phyloP scores from a whole-genome alignment of 2,113 vertebrate species.

The Alexandromys fortis region DNA sequence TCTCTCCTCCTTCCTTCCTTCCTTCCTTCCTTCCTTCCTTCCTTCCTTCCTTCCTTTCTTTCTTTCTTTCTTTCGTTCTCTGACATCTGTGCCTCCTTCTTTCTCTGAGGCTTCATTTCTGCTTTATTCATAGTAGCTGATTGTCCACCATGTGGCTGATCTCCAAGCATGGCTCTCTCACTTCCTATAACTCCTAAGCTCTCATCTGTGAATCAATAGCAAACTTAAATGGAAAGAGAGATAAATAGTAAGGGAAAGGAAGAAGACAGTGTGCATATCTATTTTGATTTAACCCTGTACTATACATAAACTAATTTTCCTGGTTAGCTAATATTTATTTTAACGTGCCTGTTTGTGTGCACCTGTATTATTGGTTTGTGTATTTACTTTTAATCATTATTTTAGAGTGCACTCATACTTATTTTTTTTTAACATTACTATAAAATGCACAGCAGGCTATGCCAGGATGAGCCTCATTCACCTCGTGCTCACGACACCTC shows the following conservation, averaged over 20 bases:
- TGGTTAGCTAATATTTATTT: background rate
- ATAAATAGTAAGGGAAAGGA: background rate
- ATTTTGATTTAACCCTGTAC: background rate
- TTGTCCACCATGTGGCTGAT: background rate
- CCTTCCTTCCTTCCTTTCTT: too few species aligned
- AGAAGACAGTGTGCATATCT: background rate
- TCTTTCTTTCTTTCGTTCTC: background rate
- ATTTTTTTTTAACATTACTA: background rate
- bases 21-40: too few species aligned
- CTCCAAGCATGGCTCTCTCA: background rate
- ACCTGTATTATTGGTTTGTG: background rate
- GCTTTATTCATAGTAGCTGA: background rate
- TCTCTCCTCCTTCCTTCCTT: too few species aligned
- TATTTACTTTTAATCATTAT: background rate
- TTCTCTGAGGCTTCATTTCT: background rate
- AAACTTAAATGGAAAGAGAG: background rate
- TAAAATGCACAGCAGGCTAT: background rate
- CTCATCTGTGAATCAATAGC: background rate
- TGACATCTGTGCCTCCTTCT: background rate
- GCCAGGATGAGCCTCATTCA: background rate
- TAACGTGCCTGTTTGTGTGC: background rate
- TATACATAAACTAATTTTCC: background rate
- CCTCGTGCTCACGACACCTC: background rate
- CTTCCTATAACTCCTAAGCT: background rate
- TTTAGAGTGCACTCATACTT: background rate